phyloP scores from a whole-genome alignment of 2,888 invertebrate species.

The Agrilus biguttatus region DNA sequence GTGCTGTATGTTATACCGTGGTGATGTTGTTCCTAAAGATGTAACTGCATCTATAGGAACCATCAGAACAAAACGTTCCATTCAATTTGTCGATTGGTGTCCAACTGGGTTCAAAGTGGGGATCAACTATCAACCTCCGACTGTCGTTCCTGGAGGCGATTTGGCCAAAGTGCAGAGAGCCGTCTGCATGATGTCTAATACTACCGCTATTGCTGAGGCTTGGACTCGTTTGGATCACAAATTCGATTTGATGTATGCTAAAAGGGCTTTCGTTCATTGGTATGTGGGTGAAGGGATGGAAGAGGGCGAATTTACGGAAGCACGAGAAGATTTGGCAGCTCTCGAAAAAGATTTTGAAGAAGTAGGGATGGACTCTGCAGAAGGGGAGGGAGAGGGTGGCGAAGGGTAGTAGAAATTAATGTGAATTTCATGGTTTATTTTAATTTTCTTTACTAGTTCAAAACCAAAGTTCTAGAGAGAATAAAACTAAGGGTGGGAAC shows the following conservation, averaged over 20 bases:
- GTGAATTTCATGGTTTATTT: no score
- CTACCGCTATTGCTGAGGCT: slow-evolving; percentile 91
- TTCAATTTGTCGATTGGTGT: slow-evolving; percentile 83
- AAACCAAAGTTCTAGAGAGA: no score
- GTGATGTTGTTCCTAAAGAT: slow-evolving; percentile 43
- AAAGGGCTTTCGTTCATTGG: slow-evolving; percentile 87
- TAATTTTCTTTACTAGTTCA: no score
- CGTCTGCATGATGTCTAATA: slow-evolving; percentile 94
- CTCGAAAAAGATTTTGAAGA: slow-evolving; percentile 56
- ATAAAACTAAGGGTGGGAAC: no score
- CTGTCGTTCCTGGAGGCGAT: slow-evolving; percentile 84
- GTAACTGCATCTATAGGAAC: slow-evolving; percentile 85
- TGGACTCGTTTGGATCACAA: slow-evolving; percentile 91
- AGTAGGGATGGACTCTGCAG: slow-evolving; percentile 44
- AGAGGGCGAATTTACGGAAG: slow-evolving; percentile 62
- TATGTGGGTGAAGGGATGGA: slow-evolving; percentile 56
- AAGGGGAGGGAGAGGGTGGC: background rate
- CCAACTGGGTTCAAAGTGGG: slow-evolving; percentile 70
- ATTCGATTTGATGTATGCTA: slow-evolving; percentile 92
- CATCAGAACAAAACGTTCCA: slow-evolving; percentile 82
- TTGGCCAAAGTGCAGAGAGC: slow-evolving; percentile 86
- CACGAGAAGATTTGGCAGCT: slow-evolving; percentile 55
- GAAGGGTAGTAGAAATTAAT: background rate
- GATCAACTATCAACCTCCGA: slow-evolving; percentile 81
- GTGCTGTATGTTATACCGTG: slow-evolving; percentile 37